phyloP scores from a whole-genome alignment of 2,113 vertebrate species.

The Ifrita kowaldi region DNA sequence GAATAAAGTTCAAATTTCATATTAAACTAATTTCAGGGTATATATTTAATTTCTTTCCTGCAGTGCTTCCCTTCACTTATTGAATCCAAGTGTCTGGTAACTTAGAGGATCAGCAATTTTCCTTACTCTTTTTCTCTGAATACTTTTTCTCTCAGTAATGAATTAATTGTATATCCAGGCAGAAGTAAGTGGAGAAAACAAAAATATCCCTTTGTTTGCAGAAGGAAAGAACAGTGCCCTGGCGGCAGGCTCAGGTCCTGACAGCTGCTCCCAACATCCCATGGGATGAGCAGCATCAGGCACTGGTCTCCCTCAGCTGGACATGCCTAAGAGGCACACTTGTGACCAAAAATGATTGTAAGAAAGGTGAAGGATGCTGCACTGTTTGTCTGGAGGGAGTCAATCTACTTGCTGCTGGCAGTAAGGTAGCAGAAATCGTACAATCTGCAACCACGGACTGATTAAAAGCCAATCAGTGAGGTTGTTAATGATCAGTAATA shows the following conservation, averaged over 20 bases:
- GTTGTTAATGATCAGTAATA: background rate
- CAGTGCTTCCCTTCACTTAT: background rate
- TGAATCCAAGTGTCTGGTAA: background rate
- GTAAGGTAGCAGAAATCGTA: background rate
- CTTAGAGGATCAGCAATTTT: background rate
- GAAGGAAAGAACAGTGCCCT: background rate
- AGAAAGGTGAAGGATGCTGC: background rate
- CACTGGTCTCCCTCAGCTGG: background rate
- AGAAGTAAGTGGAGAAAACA: background rate
- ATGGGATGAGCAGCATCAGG: background rate
- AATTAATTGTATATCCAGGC: background rate
- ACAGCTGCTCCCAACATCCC: background rate
- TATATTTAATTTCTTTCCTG: background rate
- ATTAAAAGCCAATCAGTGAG: background rate
- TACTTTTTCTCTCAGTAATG: background rate
- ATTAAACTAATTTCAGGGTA: background rate
- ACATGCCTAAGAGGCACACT: background rate
- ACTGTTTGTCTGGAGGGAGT: background rate
- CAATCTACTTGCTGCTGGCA: background rate
- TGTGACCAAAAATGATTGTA: background rate
- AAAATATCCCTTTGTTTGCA: background rate
- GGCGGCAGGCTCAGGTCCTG: background rate
- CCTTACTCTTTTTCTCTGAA: background rate
- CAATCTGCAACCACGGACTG: background rate
- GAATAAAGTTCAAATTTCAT: background rate